A percentile compares a stretch with the other conserved stretches of the same genome.
Conservation (phyloP, 2,888 invertebrate species). For the Torymus tubicola region DNA sequence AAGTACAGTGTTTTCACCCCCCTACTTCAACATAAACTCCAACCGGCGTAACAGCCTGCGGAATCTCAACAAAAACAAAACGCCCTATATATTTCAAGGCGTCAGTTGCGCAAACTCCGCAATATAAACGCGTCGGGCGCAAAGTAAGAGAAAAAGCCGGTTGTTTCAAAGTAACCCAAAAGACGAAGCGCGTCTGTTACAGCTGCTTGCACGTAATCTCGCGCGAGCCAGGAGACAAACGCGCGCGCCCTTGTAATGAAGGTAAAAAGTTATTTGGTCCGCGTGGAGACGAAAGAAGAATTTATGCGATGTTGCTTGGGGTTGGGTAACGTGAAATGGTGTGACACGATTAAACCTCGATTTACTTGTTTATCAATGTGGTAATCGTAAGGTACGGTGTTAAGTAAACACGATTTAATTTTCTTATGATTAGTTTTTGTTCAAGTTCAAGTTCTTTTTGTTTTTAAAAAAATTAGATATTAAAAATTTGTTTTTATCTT, state of each 20-base stretch:
- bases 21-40: too few species aligned
- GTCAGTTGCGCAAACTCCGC: not conserved
- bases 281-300: not conserved
- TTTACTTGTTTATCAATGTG: not conserved
- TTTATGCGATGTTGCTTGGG: conserved; percentile 26
- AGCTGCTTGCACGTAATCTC: conserved; percentile 19
- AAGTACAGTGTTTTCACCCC: too few species aligned
- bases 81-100: too few species aligned
- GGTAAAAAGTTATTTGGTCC: conserved; percentile 42
- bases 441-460: too few species aligned
- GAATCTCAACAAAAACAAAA: too few species aligned
- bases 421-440: too few species aligned
- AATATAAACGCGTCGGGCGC: not conserved
- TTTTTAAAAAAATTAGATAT: too few species aligned
- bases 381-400: too few species aligned
- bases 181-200: not conserved
- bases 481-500: too few species aligned
- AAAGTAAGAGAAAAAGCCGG: conserved; percentile 7
- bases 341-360: conserved; percentile 16
- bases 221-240: conserved; percentile 18
- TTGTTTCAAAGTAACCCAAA: conserved; percentile 23
- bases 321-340: conserved; percentile 20
- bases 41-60: too few species aligned
- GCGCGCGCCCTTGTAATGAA: conserved; percentile 10
- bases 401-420: too few species aligned